Evolutionary conservation across 1,140 invertebrate genomes (phyloP), one percentile per base, ranked within the genome.

Genomic region (Phenacoccus solenopsis): DNA sequence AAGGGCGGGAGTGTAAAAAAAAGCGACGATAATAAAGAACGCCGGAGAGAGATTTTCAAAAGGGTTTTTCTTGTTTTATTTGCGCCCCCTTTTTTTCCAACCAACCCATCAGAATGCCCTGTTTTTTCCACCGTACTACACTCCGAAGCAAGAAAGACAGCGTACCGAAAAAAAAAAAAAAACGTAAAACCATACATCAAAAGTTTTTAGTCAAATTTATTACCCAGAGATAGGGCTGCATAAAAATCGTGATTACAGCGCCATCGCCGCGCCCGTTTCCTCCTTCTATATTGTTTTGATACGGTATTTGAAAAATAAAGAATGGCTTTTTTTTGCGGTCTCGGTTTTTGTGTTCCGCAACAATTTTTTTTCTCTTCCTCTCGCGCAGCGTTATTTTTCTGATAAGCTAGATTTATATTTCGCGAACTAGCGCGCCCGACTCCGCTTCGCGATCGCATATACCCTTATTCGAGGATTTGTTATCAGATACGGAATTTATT

Each of bases 181-280:
- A 64, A 64, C 10, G 13, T 64, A 64, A 64, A 64, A 64, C 59
- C 59, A 64, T 64, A 64, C 59, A 64, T 64, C 59, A 64, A 64
- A 64, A 64, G 59, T 64, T 64, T 64, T 64, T 64, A 64, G 59
- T 64, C 59, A 64, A 64, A 64, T 64, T 64, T 64, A 64, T 64
- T 64, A 64, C 59, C 59, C 59, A 24, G 59, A 64, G 59, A 64
- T 64, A 64, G 59, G 59, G 59, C 59, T 64, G 59, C 59, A 64
- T 64, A 64, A 64, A 64, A 64, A 64, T 64, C 59, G 59, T 25
- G 59, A 64, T 64, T 64, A 64, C 59, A 16, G 59, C 16, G 4
- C 22, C 22, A 24, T 25, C 59, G 10, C 25, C 16, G 9, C 59
- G 2, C 59, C 38, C 16, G 13, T 49, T 16, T 25, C 22, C 22